Conservation (phyloP, 2,888 invertebrate species). For the Volucella bombylans region DNA sequence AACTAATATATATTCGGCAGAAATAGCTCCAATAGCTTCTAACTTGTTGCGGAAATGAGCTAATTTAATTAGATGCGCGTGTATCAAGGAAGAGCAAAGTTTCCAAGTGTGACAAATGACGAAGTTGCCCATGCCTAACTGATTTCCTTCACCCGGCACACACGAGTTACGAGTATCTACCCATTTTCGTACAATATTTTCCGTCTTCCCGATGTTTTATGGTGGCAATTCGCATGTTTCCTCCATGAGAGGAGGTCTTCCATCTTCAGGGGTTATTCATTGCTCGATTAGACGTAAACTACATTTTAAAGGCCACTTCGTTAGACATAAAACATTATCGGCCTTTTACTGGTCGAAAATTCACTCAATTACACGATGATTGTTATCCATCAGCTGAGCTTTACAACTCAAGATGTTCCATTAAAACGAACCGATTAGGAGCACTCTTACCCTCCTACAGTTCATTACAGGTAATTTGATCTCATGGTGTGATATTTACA, state of each 20-base stretch:
- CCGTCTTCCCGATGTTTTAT: too few relatives aligned
- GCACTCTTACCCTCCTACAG: background rate
- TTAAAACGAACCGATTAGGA: constrained; percentile 6
- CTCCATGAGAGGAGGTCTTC: background rate
- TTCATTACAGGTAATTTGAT: constrained; percentile 19
- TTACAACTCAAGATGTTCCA: background rate
- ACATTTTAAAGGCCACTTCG: constrained; percentile 8
- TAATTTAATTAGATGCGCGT: background rate
- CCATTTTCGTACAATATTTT: background rate
- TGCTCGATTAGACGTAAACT: background rate
- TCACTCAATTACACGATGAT: background rate
- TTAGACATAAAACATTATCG: background rate
- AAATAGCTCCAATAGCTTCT: too few relatives aligned
- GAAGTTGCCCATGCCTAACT: constrained; percentile 2
- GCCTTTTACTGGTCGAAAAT: background rate
- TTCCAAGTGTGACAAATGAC: constrained; percentile 15
- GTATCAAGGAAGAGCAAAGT: constrained; percentile 5
- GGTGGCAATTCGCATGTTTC: too few relatives aligned
- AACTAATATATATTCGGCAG: too few relatives aligned
- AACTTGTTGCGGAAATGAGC: background rate
- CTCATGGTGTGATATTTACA: constrained; percentile 4
- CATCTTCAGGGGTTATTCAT: constrained; percentile 1
- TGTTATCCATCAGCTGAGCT: background rate
- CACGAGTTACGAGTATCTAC: background rate
- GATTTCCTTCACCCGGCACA: background rate